Conservation (phyloP, 92 coral and sea anemone species). For the Zoanthus gigantus region DNA sequence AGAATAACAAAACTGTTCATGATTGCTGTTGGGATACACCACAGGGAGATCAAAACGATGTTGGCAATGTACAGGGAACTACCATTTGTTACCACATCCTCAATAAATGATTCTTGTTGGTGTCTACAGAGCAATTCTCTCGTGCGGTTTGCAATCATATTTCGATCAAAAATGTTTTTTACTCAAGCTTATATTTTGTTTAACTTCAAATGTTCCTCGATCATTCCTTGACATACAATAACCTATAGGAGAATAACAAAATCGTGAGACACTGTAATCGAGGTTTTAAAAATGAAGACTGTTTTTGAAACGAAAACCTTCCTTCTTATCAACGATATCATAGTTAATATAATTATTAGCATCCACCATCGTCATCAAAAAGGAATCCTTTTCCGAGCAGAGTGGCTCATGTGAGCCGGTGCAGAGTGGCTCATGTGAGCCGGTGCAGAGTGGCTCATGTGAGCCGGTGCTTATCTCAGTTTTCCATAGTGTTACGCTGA, state of each 20-base stretch:
- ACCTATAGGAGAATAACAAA: neutral
- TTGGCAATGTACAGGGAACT: constrained; percentile 14
- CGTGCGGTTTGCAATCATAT: constrained; percentile 10
- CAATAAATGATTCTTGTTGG: constrained; percentile 29
- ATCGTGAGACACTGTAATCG: neutral
- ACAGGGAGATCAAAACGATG: constrained; percentile 8
- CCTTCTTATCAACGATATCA: too few relatives aligned
- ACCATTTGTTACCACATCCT: constrained; percentile 5
- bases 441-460: too few relatives aligned
- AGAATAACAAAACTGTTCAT: constrained; percentile 24
- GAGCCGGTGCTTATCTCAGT: too few relatives aligned
- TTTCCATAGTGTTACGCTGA: too few relatives aligned
- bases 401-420: too few relatives aligned
- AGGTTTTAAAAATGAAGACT: too few relatives aligned
- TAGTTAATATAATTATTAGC: too few relatives aligned
- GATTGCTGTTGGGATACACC: constrained; percentile 22
- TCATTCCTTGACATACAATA: neutral
- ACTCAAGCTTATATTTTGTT: neutral
- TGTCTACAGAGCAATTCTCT: constrained; percentile 10
- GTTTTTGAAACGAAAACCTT: too few relatives aligned
- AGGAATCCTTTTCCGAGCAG: too few relatives aligned
- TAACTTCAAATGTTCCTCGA: neutral
- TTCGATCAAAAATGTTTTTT: neutral
- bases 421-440: too few relatives aligned
- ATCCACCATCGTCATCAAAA: too few relatives aligned